A percentile compares a stretch with the other conserved stretches of the same genome.
Conservation (phyloP, 2,888 invertebrate species). For the Mimachlamys varia region DNA sequence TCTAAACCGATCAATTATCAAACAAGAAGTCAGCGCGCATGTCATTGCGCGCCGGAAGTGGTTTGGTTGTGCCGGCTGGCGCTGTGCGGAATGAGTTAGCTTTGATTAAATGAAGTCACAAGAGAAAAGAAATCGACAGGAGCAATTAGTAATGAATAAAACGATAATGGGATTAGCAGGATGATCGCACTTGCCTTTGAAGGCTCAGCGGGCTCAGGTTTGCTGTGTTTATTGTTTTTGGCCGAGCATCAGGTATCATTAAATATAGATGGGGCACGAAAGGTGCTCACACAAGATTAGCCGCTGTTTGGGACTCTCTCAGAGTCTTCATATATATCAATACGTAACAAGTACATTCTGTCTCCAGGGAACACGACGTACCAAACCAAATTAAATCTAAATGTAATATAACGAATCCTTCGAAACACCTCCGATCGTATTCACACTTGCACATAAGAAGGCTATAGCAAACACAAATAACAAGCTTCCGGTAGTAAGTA, state of each 20-base stretch:
- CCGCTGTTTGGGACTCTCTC: constrained; percentile 1
- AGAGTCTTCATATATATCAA: constrained; percentile 6
- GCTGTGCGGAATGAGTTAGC: constrained; percentile 9
- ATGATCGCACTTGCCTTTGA: constrained; percentile 23
- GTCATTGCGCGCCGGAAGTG: constrained; percentile 16
- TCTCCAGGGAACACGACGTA: background rate
- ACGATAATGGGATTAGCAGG: constrained; percentile 27
- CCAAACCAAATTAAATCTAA: background rate
- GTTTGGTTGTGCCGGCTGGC: background rate
- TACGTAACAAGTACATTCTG: background rate
- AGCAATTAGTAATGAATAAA: constrained; percentile 34
- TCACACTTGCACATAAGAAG: background rate
- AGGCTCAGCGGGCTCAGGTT: background rate
- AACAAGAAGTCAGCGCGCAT: constrained; percentile 29
- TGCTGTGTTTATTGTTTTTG: constrained; percentile 34
- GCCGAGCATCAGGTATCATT: constrained; percentile 31
- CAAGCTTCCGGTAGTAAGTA: background rate
- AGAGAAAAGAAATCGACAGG: constrained; percentile 31
- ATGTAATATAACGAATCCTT: background rate
- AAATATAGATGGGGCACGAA: constrained; percentile 1
- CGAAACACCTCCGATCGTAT: background rate
- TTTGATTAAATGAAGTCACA: constrained; percentile 31
- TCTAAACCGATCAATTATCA: constrained; percentile 14
- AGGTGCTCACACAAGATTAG: constrained; percentile 17
- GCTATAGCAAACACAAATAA: background rate